Base-by-base conservation (phyloP, 2,888 invertebrate species). In the Drosophila mimica region DNA sequence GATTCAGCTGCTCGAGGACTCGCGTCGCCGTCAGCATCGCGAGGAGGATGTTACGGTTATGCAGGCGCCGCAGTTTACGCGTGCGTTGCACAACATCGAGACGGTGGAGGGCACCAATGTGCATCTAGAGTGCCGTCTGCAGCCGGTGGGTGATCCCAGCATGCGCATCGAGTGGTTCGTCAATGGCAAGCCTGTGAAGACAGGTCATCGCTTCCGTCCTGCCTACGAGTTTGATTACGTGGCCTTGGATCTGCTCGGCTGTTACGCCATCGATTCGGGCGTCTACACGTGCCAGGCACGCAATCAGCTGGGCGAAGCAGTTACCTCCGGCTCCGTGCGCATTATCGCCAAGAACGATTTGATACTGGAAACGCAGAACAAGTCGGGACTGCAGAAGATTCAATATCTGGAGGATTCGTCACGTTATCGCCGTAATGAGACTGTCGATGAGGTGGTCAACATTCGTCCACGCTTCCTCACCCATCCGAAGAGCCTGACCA, bases 191-290 rank as follows among this genome's bases (percentile, higher is more conserved):
- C 98, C 99, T 0, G 95, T 99, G 2, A 97, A 97, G 92, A 97
- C 97, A 51, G 99, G 99, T 80, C 96, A 98, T 91, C 95, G 99
- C 79, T 99, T 99, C 94, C 95, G 98, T 91, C 99, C 99, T 49
- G 98, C 98, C 4, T 97, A 98, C 91, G 99, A 99, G 93, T 99
- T 99, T 92, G 99, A 99, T 91, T 99, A 98, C 92, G 99, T 99
- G 25, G 98, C 99, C 11, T 94, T 99, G 62, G 99, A 99, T 93
- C 95, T 99, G 59, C 94, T 99, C 30, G 98, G 98, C 90, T 98
- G 99, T 31, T 99, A 99, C 92, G 98, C 99, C n/a, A 97, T 97
- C 87, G 99, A 99, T 93, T 98, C 98, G 8, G 99, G 99, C 25
- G 97, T 98, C 0, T 99, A 99, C 92, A 98, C 98, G 15, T 99